Percentiles rank a stretch among this genome's conserved stretches.
phyloP scores from a whole-genome alignment of 2,888 invertebrate species.

The Meteorus cinctellus region DNA sequence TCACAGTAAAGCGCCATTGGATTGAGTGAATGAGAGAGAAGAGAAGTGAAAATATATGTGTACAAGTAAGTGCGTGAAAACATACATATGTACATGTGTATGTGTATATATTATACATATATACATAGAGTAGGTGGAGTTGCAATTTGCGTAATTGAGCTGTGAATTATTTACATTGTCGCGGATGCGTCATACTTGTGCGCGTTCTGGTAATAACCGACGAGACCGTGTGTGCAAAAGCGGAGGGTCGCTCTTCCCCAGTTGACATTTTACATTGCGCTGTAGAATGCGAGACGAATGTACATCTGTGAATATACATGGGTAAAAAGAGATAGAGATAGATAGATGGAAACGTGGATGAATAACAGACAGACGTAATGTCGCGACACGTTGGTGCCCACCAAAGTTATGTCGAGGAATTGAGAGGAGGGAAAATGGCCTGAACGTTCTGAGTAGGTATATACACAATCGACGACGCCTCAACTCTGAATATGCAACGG shows the following conservation, averaged over 20 bases:
- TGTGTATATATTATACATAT: background rate
- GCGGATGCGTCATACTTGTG: constrained; percentile 66
- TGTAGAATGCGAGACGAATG: constrained; percentile 18
- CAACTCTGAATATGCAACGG: constrained; percentile 39
- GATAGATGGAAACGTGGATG: constrained; percentile 6
- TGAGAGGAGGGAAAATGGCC: constrained; percentile 22
- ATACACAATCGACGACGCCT: constrained; percentile 21
- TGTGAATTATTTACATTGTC: constrained; percentile 71
- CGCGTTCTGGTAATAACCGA: constrained; percentile 59
- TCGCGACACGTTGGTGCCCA: constrained; percentile 40
- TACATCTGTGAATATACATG: constrained; percentile 16
- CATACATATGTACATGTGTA: background rate
- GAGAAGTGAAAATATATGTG: constrained; percentile 26
- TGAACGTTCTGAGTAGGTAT: constrained; percentile 1
- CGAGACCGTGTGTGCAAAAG: constrained; percentile 42
- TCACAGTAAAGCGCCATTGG: constrained; percentile 13
- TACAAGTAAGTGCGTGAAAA: background rate
- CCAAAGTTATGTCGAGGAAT: constrained; percentile 29
- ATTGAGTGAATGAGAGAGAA: constrained; percentile 37
- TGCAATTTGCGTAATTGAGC: constrained; percentile 72
- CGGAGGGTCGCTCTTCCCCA: constrained; percentile 36
- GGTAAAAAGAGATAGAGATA: constrained; percentile 1
- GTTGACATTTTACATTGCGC: constrained; percentile 30
- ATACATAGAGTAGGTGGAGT: constrained; percentile 49
- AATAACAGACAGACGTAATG: constrained; percentile 26